These are phyloP conservation scores for Leucania comma DNA, from an alignment of 2,888 invertebrate species.

Conservation along the genomic window DNA sequence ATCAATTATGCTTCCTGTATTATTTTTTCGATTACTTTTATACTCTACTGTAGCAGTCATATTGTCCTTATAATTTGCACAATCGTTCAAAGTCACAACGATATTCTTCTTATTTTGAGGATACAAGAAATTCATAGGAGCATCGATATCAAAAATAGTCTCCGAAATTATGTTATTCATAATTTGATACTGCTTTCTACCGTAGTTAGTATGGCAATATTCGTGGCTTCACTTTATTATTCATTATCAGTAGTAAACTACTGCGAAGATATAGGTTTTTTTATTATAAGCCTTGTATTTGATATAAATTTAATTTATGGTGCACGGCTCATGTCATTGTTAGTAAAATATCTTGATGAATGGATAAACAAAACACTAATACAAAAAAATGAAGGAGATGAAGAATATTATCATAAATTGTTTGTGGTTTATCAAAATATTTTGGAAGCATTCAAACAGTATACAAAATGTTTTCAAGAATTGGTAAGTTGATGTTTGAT, in stretches of 20 bases:
- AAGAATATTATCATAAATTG: not conserved
- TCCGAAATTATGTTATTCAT: not conserved
- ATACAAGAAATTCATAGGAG: not conserved
- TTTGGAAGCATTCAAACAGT: not conserved
- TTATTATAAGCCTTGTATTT: not conserved
- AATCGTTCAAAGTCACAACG: not conserved
- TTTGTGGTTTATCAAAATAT: not conserved
- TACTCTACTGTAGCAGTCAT: too few relatives aligned
- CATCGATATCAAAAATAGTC: not conserved
- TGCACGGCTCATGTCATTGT: not conserved
- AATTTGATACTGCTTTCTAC: not conserved
- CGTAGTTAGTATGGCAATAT: not conserved
- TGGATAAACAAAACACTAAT: not conserved
- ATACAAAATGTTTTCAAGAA: not conserved
- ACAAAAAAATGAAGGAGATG: not conserved
- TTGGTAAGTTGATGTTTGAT: constrained; percentile 10
- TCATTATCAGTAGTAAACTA: not conserved
- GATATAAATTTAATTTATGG: constrained; percentile 18
- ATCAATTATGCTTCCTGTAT: too few relatives aligned
- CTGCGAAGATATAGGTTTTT: not conserved
- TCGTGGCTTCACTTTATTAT: not conserved
- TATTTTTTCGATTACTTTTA: too few relatives aligned
- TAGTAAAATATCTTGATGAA: constrained; percentile 7
- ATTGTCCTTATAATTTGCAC: too few relatives aligned
- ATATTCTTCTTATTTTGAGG: not conserved